phyloP scores from a whole-genome alignment of 2,113 vertebrate species.

The Centropristis striata region DNA sequence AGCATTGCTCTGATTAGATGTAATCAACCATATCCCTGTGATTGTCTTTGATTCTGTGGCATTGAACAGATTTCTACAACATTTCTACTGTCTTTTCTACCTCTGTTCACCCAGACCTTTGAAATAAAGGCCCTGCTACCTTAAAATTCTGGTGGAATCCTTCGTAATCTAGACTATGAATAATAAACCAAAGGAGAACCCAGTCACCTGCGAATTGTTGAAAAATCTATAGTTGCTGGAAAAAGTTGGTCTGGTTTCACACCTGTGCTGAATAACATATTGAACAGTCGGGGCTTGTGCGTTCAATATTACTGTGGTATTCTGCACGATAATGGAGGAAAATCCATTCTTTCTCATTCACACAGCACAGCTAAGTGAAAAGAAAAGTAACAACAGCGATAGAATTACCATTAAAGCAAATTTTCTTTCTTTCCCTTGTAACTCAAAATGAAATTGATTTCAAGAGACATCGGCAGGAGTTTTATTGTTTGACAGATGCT shows the following conservation, averaged over 20 bases:
- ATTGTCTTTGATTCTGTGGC: conserved; percentile 34
- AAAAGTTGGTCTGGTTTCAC: conserved; percentile 21
- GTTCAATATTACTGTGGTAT: background rate
- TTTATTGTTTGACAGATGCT: background rate
- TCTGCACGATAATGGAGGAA: background rate
- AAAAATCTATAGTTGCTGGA: conserved; percentile 12
- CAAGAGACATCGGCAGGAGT: background rate
- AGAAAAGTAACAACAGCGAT: background rate
- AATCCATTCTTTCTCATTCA: background rate
- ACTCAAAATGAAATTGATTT: background rate
- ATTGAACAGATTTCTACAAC: background rate
- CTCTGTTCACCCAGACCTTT: conserved; percentile 1
- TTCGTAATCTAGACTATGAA: conserved; percentile 4
- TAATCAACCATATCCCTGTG: conserved; percentile 46
- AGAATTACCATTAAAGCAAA: background rate
- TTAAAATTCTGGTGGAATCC: conserved; percentile 17
- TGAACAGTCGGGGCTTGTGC: background rate
- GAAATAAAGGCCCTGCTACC: conserved; percentile 1
- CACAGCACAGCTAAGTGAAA: background rate
- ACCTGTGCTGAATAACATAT: conserved; percentile 10
- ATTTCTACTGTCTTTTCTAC: conserved; percentile 16
- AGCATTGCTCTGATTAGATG: conserved; percentile 47
- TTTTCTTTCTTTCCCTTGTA: background rate
- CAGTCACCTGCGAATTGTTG: conserved; percentile 16
- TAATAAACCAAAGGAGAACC: conserved; percentile 22